Percentiles rank a stretch among this genome's conserved stretches.
phyloP scores from a whole-genome alignment of 1,140 invertebrate species.

The Drosophila pectinifera region DNA sequence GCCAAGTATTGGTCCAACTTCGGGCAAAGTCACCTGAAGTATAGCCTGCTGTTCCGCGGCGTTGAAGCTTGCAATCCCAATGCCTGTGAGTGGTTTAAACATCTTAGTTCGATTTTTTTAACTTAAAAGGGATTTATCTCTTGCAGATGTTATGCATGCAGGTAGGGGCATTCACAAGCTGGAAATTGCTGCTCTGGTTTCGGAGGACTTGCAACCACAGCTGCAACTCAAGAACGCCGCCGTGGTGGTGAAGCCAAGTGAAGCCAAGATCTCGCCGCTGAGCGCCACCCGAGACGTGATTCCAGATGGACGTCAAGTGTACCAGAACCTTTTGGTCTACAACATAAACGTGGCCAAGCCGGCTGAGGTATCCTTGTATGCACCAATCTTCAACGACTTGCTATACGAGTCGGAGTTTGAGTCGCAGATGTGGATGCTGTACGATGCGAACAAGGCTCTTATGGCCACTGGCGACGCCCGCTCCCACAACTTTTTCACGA shows the following conservation, averaged over 20 bases:
- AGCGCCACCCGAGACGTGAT: constrained; percentile 91
- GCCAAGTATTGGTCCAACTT: constrained; percentile 98
- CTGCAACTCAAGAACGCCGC: constrained; percentile 92
- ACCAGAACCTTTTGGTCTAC: constrained; percentile 95
- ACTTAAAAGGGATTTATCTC: background rate
- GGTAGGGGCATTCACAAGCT: constrained; percentile 92
- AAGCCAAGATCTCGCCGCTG: constrained; percentile 91
- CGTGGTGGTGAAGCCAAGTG: constrained; percentile 92
- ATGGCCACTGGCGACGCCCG: constrained; percentile 95
- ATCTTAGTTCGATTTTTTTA: too few relatives aligned
- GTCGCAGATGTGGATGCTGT: constrained; percentile 98
- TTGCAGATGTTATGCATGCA: constrained; percentile 87
- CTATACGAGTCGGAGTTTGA: constrained; percentile 98
- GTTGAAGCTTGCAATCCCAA: constrained; percentile 88
- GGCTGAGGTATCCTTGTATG: constrained; percentile 90
- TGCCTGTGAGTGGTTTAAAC: constrained; percentile 83
- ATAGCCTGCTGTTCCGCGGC: constrained; percentile 93
- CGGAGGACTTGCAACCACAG: constrained; percentile 92
- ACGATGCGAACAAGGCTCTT: constrained; percentile 95
- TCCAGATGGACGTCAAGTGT: constrained; percentile 94
- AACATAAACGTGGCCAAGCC: constrained; percentile 93
- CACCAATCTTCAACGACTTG: constrained; percentile 92
- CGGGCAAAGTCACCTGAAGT: constrained; percentile 91
- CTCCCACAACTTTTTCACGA: constrained; percentile 91
- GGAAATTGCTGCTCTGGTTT: constrained; percentile 89